Conservation (phyloP, 2,888 invertebrate genomes). For the Drosophila mimica region DNA sequence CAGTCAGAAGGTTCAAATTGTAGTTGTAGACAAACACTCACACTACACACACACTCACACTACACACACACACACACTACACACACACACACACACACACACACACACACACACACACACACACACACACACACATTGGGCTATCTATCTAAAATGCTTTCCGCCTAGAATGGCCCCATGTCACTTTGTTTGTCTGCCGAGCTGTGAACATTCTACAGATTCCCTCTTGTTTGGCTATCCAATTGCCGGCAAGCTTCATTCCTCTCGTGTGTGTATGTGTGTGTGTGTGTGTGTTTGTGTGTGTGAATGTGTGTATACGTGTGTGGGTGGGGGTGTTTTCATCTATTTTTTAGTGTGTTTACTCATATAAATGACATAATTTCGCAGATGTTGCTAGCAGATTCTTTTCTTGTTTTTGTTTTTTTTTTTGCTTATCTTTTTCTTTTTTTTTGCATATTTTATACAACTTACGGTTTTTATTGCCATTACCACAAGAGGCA, state of each 20-base stretch:
- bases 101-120: conserved; percentile 7
- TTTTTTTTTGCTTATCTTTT: conserved; percentile 22
- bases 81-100: conserved; percentile 19
- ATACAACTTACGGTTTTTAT: conserved; percentile 64
- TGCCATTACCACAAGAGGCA: conserved; percentile 58
- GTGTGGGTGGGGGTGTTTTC: conserved; percentile 49
- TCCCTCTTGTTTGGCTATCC: conserved; percentile 69
- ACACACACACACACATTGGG: conserved; percentile 3
- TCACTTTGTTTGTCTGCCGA: conserved; percentile 47
- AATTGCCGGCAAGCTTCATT: conserved; percentile 39
- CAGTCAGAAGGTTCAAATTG: conserved; percentile 20
- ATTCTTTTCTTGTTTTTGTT: conserved; percentile 40
- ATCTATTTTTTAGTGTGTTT: conserved; percentile 77
- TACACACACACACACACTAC: conserved; percentile 19
- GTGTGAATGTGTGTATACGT: conserved; percentile 14
- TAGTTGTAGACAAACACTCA: conserved; percentile 36
- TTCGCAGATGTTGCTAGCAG: conserved; percentile 72
- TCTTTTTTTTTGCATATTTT: conserved; percentile 61
- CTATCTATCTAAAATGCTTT: conserved; percentile 55
- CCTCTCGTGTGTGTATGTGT: neutral
- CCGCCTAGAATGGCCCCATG: conserved; percentile 25
- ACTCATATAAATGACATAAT: conserved; percentile 81
- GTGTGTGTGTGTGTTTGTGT: conserved; percentile 24
- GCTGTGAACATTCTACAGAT: conserved; percentile 66
- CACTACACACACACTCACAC: conserved; percentile 4